Evolutionary conservation across 1,140 invertebrate species (phyloP).

Genomic region (Potamilus streckersoni): DNA sequence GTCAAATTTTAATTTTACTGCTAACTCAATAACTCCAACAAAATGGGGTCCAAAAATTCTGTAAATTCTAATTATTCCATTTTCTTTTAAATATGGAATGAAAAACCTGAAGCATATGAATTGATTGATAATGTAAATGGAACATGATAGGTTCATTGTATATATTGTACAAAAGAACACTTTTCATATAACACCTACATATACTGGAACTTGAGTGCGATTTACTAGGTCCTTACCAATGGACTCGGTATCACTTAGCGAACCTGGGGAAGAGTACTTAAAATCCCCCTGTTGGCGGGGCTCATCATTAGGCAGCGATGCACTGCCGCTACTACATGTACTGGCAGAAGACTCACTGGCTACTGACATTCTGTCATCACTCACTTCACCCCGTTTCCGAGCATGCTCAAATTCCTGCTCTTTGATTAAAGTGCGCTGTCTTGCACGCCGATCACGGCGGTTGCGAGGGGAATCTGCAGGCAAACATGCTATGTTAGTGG

Average conservation of each 20-base stretch:
- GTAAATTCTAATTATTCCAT: too few species aligned
- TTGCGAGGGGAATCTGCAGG: constrained; percentile 37
- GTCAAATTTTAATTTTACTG: too few species aligned
- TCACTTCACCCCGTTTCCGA: constrained; percentile 27
- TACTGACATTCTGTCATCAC: constrained; percentile 38
- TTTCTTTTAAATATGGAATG: too few species aligned
- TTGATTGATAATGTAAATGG: too few species aligned
- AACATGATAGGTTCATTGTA: too few species aligned
- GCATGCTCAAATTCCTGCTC: constrained; percentile 73
- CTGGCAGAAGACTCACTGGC: constrained; percentile 41
- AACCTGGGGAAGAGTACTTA: constrained; percentile 46
- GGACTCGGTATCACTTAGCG: constrained; percentile 49
- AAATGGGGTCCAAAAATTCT: too few species aligned
- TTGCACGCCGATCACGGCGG: constrained; percentile 76
- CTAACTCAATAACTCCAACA: too few species aligned
- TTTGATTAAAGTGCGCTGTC: constrained; percentile 83
- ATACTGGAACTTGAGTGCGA: too few species aligned
- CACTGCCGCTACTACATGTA: constrained; percentile 41
- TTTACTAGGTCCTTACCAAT: constrained; percentile 36
- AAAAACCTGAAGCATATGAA: too few species aligned
- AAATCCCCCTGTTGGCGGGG: constrained; percentile 13
- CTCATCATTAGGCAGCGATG: constrained; percentile 24
- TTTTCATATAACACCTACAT: too few species aligned
- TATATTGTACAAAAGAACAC: too few species aligned
- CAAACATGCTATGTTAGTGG: constrained; percentile 43